These are phyloP conservation scores for Osmerus eperlanus DNA, from an alignment of 2,113 vertebrate genomes.

Conservation along the genomic window DNA sequence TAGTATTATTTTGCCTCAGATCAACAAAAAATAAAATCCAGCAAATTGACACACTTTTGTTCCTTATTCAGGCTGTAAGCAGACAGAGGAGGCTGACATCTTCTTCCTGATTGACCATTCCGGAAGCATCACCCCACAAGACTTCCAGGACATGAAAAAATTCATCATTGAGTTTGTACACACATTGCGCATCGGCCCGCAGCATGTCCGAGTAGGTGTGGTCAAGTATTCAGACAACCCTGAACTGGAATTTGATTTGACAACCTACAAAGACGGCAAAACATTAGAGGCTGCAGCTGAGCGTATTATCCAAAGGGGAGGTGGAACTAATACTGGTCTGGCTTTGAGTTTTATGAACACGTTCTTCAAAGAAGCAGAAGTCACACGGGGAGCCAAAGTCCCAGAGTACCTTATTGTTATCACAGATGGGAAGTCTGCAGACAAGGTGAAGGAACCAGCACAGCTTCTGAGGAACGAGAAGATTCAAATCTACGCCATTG, in stretches of 20 bases:
- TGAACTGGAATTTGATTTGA: constrained; percentile 67
- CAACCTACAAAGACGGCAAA: constrained; percentile 32
- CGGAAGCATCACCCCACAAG: constrained; percentile 61
- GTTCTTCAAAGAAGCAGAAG: constrained; percentile 58
- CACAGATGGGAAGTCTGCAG: constrained; percentile 77
- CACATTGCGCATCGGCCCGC: constrained; percentile 69
- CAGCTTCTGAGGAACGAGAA: constrained; percentile 54
- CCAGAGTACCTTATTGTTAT: constrained; percentile 75
- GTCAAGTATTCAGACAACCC: constrained; percentile 65
- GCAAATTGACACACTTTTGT: not conserved
- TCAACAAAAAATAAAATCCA: not conserved
- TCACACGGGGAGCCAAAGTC: constrained; percentile 52
- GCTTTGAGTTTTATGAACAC: constrained; percentile 71
- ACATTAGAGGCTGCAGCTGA: constrained; percentile 66
- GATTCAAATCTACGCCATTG: constrained; percentile 76
- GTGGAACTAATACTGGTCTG: constrained; percentile 68
- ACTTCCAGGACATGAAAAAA: constrained; percentile 79
- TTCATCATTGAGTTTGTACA: constrained; percentile 75
- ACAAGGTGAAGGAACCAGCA: constrained; percentile 69
- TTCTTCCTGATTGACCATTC: constrained; percentile 86
- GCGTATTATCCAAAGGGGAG: constrained; percentile 60
- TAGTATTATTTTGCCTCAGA: not conserved
- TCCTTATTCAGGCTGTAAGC: constrained; percentile 68
- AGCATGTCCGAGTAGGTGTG: constrained; percentile 75
- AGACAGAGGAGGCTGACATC: constrained; percentile 81